Evolutionary conservation across 2,888 invertebrate species (phyloP).

Genomic region (Habroteleia sp.): DNA sequence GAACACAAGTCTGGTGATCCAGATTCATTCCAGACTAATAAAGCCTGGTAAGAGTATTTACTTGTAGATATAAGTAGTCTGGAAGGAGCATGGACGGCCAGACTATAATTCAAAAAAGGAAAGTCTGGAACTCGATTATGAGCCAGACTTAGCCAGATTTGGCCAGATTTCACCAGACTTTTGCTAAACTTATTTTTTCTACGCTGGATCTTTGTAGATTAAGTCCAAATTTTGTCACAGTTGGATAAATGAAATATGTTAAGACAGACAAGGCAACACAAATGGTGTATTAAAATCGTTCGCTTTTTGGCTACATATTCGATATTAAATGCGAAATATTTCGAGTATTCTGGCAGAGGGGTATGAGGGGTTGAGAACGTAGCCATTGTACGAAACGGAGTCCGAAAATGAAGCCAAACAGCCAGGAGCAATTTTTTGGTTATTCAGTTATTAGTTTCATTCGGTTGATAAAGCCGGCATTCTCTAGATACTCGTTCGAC

Average conservation of each 20-base stretch:
- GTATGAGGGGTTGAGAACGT: conserved; percentile 51
- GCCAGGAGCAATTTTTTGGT: conserved; percentile 65
- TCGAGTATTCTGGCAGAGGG: conserved; percentile 54
- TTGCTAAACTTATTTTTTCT: no score
- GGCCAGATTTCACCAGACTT: no score
- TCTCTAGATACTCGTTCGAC: conserved; percentile 62
- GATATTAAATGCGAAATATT: conserved; percentile 62
- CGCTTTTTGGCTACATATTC: conserved; percentile 58
- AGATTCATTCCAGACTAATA: no score
- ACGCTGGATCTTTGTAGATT: no score
- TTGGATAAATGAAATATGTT: conserved; percentile 57
- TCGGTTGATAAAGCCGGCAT: conserved; percentile 64
- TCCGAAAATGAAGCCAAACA: conserved; percentile 64
- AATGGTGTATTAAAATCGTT: conserved; percentile 60
- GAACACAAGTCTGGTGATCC: no score
- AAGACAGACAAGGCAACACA: conserved; percentile 47
- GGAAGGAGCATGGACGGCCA: no score
- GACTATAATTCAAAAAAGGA: no score
- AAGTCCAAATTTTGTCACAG: no score
- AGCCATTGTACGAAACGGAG: conserved; percentile 56
- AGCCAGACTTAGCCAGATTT: no score
- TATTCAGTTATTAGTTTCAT: conserved; percentile 65
- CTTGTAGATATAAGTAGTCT: no score
- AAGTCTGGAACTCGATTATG: no score
- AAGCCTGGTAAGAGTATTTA: no score